Evolutionary conservation across 2,797 vertebrate genomes (phyloP), one percentile per base, ranked within the genome.

Genomic region (Pseudochirops cupreus): DNA sequence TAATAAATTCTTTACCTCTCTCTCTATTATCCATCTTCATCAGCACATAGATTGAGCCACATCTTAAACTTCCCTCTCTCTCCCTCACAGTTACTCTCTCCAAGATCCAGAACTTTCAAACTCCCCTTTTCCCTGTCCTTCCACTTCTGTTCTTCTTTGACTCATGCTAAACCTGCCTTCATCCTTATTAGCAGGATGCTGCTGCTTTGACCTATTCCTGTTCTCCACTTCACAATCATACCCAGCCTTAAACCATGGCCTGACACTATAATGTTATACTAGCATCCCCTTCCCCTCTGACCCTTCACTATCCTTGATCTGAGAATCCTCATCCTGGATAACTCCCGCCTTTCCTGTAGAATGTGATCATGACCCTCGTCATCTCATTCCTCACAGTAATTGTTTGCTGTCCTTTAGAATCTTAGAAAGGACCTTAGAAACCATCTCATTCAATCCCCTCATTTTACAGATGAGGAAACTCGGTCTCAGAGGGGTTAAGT

Each of bases 281-380:
- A 39, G 7, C 18, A 24, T 82, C 39, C 12, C 55, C 29, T 91
- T 93, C 29, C 59, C 89, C 12, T 0, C 4, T n/a, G 16, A 21
- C n/a, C 93, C 90, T 33, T 50, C 55, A 14, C 91, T 55, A 53
- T 29, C n/a, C 56, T 95, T 93, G 94, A 90, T 58, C 74, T 93
- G 13, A 0, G 26, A 82, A 28, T n/a, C 0, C 90, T 82, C 50
- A 82, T 91, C 0, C 0, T 82, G 87, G 56, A 50, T 94, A 55
- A 33, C 26, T 46, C 12, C 53, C 53, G 3, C 11, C 0, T 50
- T 53, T 74, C 91, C 62, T 74, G 5, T 14, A 62, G 12, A 62
- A 33, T 1, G 31, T 14, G 18, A n/a, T n/a, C 18, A 39, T 33
- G 31, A n/a, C 18, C 33, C 5, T 39, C 14, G 2, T 74, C 62